phyloP scores from a whole-genome alignment of 2,113 vertebrate species.

The Glaucidium brasilianum region DNA sequence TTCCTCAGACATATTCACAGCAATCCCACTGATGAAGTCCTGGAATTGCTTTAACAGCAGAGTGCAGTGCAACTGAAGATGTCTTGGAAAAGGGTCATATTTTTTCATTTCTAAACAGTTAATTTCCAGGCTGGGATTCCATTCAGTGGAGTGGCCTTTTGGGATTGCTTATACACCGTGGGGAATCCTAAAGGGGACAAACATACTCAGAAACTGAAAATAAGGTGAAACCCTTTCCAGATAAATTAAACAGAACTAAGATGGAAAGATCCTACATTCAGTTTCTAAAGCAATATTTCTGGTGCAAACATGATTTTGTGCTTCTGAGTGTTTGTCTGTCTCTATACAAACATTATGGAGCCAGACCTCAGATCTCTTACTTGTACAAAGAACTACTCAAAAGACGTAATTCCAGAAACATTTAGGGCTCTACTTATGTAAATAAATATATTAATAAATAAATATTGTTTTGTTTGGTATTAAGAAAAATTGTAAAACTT shows the following conservation, averaged over 20 bases:
- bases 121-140: neutral
- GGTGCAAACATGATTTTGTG: neutral
- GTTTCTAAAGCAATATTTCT: neutral
- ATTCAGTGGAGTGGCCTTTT: neutral
- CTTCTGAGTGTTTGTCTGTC: neutral
- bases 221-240: neutral
- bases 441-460: neutral
- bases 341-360: neutral
- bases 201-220: neutral
- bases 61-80: neutral
- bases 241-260: neutral
- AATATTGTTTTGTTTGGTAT: neutral
- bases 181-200: neutral
- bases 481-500: neutral
- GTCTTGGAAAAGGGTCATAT: neutral
- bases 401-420: neutral
- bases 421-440: neutral
- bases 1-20: slow-evolving; percentile 34
- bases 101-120: slow-evolving; percentile 34
- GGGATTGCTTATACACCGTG: neutral
- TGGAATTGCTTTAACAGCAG: slow-evolving; percentile 58
- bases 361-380: neutral
- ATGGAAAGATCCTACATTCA: neutral
- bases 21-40: neutral
- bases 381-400: neutral